phyloP scores from a whole-genome alignment of 2,888 invertebrate species.

The Sesia apiformis region DNA sequence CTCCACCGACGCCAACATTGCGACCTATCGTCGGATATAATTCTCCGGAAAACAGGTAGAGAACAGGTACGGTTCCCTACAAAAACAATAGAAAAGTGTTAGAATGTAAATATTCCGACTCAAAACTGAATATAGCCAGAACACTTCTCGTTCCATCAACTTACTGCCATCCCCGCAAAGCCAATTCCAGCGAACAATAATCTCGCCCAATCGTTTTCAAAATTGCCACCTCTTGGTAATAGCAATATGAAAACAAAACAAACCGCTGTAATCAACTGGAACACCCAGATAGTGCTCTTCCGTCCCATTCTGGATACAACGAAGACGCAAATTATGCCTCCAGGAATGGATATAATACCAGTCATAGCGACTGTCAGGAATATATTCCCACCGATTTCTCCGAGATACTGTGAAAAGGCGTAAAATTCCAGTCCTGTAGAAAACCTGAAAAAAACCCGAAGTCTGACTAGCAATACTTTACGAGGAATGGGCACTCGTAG shows the following conservation, averaged over 20 bases:
- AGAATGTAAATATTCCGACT: background rate
- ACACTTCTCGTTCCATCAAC: constrained; percentile 14
- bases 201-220: constrained; percentile 67
- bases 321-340: constrained; percentile 66
- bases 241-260: constrained; percentile 66
- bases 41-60: constrained; percentile 85
- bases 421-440: constrained; percentile 73
- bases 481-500: too few species aligned
- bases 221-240: constrained; percentile 52
- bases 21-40: constrained; percentile 85
- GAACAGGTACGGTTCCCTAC: constrained; percentile 69
- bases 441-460: constrained; percentile 52
- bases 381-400: constrained; percentile 67
- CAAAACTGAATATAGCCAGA: background rate
- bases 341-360: constrained; percentile 71
- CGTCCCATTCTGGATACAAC: constrained; percentile 66
- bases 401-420: constrained; percentile 75
- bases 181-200: constrained; percentile 76
- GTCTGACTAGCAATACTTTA: too few species aligned
- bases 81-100: constrained; percentile 9
- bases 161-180: constrained; percentile 78
- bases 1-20: constrained; percentile 83
- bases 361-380: constrained; percentile 69
- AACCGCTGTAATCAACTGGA: constrained; percentile 57
- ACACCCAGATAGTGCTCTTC: constrained; percentile 58